phyloP scores from a whole-genome alignment of 1,140 invertebrate genomes.

The Lordiphosa stackelbergi region DNA sequence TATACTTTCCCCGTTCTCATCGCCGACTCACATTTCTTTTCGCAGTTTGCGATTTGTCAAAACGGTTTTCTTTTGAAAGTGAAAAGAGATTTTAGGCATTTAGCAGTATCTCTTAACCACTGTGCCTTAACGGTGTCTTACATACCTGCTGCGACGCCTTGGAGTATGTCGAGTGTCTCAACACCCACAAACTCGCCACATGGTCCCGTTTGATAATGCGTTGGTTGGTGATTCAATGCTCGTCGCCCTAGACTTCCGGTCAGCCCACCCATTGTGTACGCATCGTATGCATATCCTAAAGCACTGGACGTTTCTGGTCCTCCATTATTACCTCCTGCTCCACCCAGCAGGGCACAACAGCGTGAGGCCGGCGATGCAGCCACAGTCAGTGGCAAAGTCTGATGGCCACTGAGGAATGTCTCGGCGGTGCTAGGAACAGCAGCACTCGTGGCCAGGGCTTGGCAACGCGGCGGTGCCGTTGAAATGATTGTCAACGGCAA shows the following conservation, averaged over 20 bases:
- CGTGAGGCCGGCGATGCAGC: conserved; percentile 68
- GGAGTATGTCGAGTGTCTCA: conserved; percentile 71
- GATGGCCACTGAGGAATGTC: conserved; percentile 54
- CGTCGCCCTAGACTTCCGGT: conserved; percentile 65
- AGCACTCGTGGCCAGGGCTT: conserved; percentile 14
- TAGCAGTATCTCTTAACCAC: too few relatives aligned
- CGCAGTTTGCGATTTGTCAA: too few relatives aligned
- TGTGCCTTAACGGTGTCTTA: too few relatives aligned
- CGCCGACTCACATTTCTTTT: too few relatives aligned
- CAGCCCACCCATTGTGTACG: conserved; percentile 46
- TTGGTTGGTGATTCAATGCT: conserved; percentile 43
- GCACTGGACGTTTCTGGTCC: conserved; percentile 18
- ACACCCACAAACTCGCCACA: conserved; percentile 68
- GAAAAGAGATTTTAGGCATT: too few relatives aligned
- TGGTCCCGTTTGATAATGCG: conserved; percentile 32
- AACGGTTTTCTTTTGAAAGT: too few relatives aligned
- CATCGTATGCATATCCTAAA: conserved; percentile 52
- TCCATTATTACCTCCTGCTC: conserved; percentile 28
- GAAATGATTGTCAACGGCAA: conserved; percentile 76
- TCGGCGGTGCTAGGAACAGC: conserved; percentile 44
- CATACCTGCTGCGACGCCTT: conserved; percentile 69
- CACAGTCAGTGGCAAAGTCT: conserved; percentile 47
- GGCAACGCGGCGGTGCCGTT: conserved; percentile 69
- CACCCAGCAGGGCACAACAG: conserved; percentile 54
- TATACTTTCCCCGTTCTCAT: too few relatives aligned